Evolutionary conservation across 2,888 invertebrate genomes (phyloP).

Genomic region (Drosophila gaucha): DNA sequence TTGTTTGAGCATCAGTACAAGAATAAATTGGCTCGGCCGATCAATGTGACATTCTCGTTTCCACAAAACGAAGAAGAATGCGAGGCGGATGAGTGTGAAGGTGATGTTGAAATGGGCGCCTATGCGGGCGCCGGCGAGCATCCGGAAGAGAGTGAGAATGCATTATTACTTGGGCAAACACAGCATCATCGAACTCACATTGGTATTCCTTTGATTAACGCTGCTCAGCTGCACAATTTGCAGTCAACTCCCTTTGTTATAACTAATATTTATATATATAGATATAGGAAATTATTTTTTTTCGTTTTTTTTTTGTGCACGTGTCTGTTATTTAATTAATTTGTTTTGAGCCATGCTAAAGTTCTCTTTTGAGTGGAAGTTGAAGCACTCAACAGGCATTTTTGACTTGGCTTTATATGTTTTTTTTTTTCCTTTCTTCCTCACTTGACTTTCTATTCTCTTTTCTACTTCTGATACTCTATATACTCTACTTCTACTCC

Average conservation of each 20-base stretch:
- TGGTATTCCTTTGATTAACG: conserved; percentile 85
- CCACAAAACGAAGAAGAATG: conserved; percentile 90
- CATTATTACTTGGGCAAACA: conserved; percentile 85
- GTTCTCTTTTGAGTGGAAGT: background rate
- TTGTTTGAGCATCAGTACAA: conserved; percentile 95
- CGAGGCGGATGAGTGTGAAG: conserved; percentile 84
- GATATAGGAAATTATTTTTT: conserved; percentile 14
- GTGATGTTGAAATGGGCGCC: conserved; percentile 81
- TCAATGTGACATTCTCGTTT: conserved; percentile 95
- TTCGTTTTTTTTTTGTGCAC: conserved; percentile 42
- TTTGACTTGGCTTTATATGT: conserved; percentile 29
- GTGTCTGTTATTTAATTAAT: conserved; percentile 28
- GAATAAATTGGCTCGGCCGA: conserved; percentile 91
- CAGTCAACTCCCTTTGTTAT: conserved; percentile 68
- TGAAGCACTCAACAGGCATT: conserved; percentile 15
- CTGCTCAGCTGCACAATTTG: conserved; percentile 57
- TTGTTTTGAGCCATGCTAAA: conserved; percentile 22
- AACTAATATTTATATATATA: conserved; percentile 44
- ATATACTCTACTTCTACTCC: too few relatives aligned
- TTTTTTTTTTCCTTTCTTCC: conserved; percentile 28
- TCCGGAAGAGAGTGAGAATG: conserved; percentile 85
- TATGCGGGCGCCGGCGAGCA: conserved; percentile 83
- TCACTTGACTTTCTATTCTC: conserved; percentile 14
- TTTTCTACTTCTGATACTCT: conserved; percentile 6
- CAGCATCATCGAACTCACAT: conserved; percentile 85